Evolutionary conservation across 2,888 invertebrate species (phyloP).

Genomic region (Luperina nickerlii): DNA sequence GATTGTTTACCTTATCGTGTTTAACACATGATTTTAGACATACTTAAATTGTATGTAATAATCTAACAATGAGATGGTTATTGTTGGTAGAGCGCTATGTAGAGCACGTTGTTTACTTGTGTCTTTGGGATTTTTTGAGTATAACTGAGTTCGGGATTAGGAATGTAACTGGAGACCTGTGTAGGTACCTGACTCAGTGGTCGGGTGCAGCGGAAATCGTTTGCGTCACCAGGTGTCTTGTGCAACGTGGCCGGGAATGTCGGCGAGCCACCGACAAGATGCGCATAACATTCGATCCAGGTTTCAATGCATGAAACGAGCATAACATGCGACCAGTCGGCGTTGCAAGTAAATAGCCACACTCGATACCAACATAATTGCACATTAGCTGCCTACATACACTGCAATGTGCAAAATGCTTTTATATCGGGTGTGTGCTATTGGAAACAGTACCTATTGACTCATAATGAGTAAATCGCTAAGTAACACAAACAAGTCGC

Average conservation of each 20-base stretch:
- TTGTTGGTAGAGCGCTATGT: slow-evolving; percentile 19
- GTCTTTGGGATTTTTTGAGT: background rate
- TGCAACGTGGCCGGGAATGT: slow-evolving; percentile 58
- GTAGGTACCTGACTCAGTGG: slow-evolving; percentile 33
- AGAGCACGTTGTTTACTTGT: slow-evolving; percentile 3
- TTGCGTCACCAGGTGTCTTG: slow-evolving; percentile 59
- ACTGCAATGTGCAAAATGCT: slow-evolving; percentile 63
- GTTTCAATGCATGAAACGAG: slow-evolving; percentile 51
- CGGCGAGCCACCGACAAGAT: slow-evolving; percentile 45
- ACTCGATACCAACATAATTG: slow-evolving; percentile 43
- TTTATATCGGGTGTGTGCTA: slow-evolving; percentile 70
- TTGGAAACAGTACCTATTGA: slow-evolving; percentile 75
- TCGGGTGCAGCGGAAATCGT: slow-evolving; percentile 37
- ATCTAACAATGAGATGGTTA: background rate
- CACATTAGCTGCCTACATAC: slow-evolving; percentile 48
- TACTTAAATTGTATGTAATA: background rate
- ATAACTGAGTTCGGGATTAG: slow-evolving; percentile 16
- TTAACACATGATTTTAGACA: slow-evolving; percentile 1
- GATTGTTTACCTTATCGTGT: slow-evolving; percentile 20
- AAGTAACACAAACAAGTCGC: slow-evolving; percentile 80
- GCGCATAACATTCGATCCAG: slow-evolving; percentile 55
- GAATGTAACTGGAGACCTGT: slow-evolving; percentile 27
- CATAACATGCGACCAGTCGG: slow-evolving; percentile 26
- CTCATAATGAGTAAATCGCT: slow-evolving; percentile 79
- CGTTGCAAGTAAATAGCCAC: slow-evolving; percentile 31